Conservation (phyloP, 1,140 invertebrate genomes). For the Sitophilus oryzae region DNA sequence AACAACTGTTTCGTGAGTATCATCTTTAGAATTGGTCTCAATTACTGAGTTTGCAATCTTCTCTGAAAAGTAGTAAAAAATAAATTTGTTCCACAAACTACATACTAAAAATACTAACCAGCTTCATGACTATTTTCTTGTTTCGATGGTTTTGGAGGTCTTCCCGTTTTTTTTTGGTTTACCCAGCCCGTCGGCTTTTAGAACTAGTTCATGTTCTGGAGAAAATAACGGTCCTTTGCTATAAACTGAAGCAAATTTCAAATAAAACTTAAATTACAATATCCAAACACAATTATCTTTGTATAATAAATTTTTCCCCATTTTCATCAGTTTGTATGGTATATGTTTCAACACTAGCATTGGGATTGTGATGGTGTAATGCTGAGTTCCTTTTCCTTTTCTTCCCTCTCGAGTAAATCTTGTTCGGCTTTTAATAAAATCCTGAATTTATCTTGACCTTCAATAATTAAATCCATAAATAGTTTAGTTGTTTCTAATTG, state of each 20-base stretch:
- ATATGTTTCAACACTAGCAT: slow-evolving; percentile 37
- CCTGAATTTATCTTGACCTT: slow-evolving; percentile 57
- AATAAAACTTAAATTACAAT: not conserved
- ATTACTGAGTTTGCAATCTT: too few relatives aligned
- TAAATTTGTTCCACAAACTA: too few relatives aligned
- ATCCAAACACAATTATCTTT: slow-evolving; percentile 40
- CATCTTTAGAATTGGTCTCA: too few relatives aligned
- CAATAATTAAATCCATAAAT: slow-evolving; percentile 63
- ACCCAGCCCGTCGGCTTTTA: slow-evolving; percentile 57
- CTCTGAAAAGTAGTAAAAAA: too few relatives aligned
- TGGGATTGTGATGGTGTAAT: slow-evolving; percentile 37
- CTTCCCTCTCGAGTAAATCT: slow-evolving; percentile 30
- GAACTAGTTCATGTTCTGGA: slow-evolving; percentile 51
- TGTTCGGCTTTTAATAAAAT: slow-evolving; percentile 48
- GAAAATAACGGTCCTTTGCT: slow-evolving; percentile 54
- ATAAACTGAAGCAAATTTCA: slow-evolving; percentile 20
- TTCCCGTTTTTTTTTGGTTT: slow-evolving; percentile 61
- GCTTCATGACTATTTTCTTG: slow-evolving; percentile 42
- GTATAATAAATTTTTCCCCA: slow-evolving; percentile 48
- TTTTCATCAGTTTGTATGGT: slow-evolving; percentile 40
- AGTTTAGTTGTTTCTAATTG: slow-evolving; percentile 64
- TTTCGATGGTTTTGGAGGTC: slow-evolving; percentile 54
- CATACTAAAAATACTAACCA: too few relatives aligned
- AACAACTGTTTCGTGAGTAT: slow-evolving; percentile 47
- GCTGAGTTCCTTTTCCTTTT: slow-evolving; percentile 36